A percentile compares a stretch with the other conserved stretches of the same genome.
Conservation (phyloP, 2,888 invertebrate genomes). For the Scrobipalpa costella region DNA sequence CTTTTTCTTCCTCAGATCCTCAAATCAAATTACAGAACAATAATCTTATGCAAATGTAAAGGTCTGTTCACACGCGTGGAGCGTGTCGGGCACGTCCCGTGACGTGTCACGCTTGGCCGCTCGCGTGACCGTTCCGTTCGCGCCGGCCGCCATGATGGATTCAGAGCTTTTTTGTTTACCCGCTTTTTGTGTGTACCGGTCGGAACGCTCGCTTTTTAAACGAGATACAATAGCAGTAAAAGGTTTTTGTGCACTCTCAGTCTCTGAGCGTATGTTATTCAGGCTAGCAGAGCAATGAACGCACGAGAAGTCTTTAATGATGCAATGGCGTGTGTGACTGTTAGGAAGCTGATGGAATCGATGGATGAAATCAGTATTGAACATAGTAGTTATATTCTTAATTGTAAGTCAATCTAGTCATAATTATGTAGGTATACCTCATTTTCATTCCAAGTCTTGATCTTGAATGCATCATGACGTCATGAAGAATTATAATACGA, state of each 20-base stretch:
- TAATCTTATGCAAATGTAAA: conserved; percentile 58
- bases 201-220: conserved; percentile 69
- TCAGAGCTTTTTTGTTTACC: conserved; percentile 58
- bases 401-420: neutral
- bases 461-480: neutral
- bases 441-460: neutral
- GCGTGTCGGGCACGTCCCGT: conserved; percentile 48
- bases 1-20: neutral
- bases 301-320: neutral
- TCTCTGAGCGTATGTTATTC: conserved; percentile 6
- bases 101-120: conserved; percentile 55
- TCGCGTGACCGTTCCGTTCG: conserved; percentile 75
- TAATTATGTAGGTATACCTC: too few species aligned
- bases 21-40: conserved; percentile 21
- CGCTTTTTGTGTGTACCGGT: conserved; percentile 57
- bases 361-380: neutral
- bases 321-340: neutral
- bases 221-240: conserved; percentile 41
- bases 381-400: neutral
- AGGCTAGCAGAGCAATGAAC: neutral
- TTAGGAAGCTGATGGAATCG: neutral
- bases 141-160: conserved; percentile 59
- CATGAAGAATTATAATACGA: neutral
- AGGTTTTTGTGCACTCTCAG: conserved; percentile 21
- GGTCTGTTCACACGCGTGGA: conserved; percentile 64